Base-by-base conservation (phyloP, 2,888 invertebrate species). In the Shargacucullia verbasci region DNA sequence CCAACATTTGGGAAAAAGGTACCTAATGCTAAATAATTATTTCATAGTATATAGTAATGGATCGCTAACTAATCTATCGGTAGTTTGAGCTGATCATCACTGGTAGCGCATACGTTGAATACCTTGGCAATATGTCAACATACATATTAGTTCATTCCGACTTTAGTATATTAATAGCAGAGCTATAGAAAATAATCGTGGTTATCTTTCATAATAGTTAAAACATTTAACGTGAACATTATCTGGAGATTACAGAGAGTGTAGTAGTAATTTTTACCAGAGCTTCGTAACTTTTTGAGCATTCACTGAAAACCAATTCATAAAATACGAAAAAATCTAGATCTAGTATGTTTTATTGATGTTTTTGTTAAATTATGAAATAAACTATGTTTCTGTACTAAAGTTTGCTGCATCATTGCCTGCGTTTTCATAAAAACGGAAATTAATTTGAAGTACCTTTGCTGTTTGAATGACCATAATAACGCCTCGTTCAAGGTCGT, bases 101-200 rank as follows among this genome's bases (percentile, higher is more conserved):
- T 50, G 47, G 47, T 37, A 57, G 46, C 48, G 73, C 58, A 58
- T 59, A 64, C 76, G 74, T 76, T 69, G 66, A 76, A 74, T 57
- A 61, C 57, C 31, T 74, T 74, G 74, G 74, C 74, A 74, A 34
- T 67, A 66, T 70, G 66, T 70, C 74, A 74, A 74, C 20, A n/a
- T n/a, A n/a, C 59, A 47, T 64, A 72, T 67, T 69, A 65, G 69
- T 64, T 70, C 66, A 64, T 70, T 64, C 70, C 50, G 47, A 45
- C 64, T 57, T 50, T 31, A 57, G 55, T 41, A 20, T 74, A 74
- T 61, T 57, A 76, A 69, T 72, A 69, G 69, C 39, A 13, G 41
- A 44, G 34, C 66, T 74, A 74, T 35, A 52, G 39, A 38, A 52
- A 66, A 67, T 61, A 15, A 43, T 55, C 52, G 40, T 25, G 49